Evolutionary conservation across 2,113 vertebrate genomes (phyloP).

Genomic region (Psephotus haematonotus): DNA sequence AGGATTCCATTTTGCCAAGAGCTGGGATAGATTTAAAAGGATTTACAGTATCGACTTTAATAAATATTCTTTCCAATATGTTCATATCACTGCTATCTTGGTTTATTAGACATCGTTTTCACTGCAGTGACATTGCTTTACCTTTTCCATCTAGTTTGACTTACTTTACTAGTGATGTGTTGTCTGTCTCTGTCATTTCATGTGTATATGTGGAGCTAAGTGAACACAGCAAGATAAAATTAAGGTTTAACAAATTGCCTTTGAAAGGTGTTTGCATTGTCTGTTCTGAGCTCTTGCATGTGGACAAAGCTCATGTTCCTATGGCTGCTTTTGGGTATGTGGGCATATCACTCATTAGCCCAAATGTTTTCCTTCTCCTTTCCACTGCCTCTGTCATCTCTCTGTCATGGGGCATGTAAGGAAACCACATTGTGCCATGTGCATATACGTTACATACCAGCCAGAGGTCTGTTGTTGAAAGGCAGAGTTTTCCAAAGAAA

Average conservation of each 20-base stretch:
- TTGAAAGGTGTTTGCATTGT: not conserved
- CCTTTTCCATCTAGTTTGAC: not conserved
- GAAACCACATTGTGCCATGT: not conserved
- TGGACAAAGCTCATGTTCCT: not conserved
- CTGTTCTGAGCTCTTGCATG: not conserved
- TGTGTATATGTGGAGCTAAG: not conserved
- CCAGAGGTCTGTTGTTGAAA: not conserved
- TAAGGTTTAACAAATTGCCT: not conserved
- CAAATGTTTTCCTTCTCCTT: not conserved
- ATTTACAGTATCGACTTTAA: not conserved
- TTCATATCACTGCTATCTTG: not conserved
- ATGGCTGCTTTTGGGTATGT: not conserved
- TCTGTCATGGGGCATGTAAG: not conserved
- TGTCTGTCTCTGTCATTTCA: not conserved
- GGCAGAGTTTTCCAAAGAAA: not conserved
- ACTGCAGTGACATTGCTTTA: not conserved
- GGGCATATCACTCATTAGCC: not conserved
- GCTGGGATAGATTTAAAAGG: not conserved
- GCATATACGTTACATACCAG: not conserved
- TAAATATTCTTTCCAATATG: not conserved
- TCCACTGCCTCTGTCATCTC: not conserved
- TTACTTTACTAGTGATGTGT: not conserved
- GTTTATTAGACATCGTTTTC: not conserved
- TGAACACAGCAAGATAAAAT: not conserved
- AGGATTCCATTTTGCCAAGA: not conserved